Conservation (phyloP, 2,797 vertebrate species). For the Enteromius treurensis region DNA sequence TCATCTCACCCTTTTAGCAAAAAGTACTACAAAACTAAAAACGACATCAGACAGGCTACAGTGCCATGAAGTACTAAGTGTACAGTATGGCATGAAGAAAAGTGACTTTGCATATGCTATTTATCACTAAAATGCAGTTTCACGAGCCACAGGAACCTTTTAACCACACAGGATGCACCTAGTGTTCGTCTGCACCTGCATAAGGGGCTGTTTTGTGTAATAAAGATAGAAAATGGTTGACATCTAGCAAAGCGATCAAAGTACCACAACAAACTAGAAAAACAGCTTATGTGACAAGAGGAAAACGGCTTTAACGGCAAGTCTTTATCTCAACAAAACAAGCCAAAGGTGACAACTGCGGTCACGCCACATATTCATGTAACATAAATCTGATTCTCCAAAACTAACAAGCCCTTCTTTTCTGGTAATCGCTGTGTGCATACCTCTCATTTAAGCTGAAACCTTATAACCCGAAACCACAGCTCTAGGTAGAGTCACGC, state of each 20-base stretch:
- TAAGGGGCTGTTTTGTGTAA: background rate
- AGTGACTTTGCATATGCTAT: background rate
- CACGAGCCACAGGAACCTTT: constrained; percentile 40
- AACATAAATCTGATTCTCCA: constrained; percentile 27
- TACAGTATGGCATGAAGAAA: background rate
- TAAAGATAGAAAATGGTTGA: constrained; percentile 34
- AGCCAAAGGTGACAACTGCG: constrained; percentile 3
- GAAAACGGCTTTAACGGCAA: constrained; percentile 35
- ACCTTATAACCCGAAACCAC: constrained; percentile 1
- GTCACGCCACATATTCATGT: constrained; percentile 13
- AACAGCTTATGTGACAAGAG: constrained; percentile 28
- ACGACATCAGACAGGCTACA: background rate
- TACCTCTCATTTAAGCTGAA: constrained; percentile 8
- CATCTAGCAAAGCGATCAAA: background rate
- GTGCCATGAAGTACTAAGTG: background rate
- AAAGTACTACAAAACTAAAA: background rate
- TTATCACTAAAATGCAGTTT: background rate
- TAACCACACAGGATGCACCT: constrained; percentile 54
- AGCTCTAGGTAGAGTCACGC: constrained; percentile 2
- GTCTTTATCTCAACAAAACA: constrained; percentile 38
- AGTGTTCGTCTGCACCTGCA: background rate
- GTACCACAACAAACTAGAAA: constrained; percentile 38
- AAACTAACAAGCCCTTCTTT: background rate
- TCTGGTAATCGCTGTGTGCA: constrained; percentile 18
- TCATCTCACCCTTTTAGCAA: background rate